Base-by-base conservation (phyloP, 2,113 vertebrate species). In the Ammodytes dubius region DNA sequence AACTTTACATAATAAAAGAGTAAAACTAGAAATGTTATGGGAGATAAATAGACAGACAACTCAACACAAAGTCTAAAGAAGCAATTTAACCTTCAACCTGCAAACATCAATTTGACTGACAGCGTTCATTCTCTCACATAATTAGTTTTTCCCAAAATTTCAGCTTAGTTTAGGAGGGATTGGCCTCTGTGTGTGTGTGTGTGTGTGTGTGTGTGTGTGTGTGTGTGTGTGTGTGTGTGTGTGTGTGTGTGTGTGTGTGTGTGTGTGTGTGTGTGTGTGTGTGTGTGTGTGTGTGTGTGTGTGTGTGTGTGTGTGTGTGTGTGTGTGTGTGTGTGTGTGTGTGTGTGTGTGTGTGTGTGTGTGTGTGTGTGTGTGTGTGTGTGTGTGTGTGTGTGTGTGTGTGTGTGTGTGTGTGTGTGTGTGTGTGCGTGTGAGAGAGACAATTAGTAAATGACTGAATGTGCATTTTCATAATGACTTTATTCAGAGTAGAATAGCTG, bases 131-230 rank as follows among this genome's bases (percentile, higher is more conserved):
- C 49, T 7, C 68, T 77, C 45, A 75, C 77, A 75, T 71, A 54
- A 73, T 71, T 75, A 71, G 59, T 79, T 72, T 84, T 82, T 64
- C 68, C 79, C 86, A 82, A 77, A 84, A 86, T 78, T 84, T 88
- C 70, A 52, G 82, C 71, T 85, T 85, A 82, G 7, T 64, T 11
- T 40, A 11, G 19, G 78, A n/a, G n/a, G n/a, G n/a, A n/a, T n/a
- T n/a, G n/a, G n/a, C n/a, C n/a, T n/a, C n/a, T 57, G 52, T 66
- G 68, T 60, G 59, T 76, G 81, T 39, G 68, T 61, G 47, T 77
- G 35, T 50, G 35, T 56, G 69, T 63, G 59, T 79, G 39, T 70
- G 65, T 47, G 49, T 58, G 70, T 63, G 60, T 46, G 7, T 64
- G 15, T 54, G 15, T 39, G 78, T 65, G 59, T 59, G 68, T 60